phyloP scores from a whole-genome alignment of 2,888 invertebrate genomes.

The Acleris emargana region DNA sequence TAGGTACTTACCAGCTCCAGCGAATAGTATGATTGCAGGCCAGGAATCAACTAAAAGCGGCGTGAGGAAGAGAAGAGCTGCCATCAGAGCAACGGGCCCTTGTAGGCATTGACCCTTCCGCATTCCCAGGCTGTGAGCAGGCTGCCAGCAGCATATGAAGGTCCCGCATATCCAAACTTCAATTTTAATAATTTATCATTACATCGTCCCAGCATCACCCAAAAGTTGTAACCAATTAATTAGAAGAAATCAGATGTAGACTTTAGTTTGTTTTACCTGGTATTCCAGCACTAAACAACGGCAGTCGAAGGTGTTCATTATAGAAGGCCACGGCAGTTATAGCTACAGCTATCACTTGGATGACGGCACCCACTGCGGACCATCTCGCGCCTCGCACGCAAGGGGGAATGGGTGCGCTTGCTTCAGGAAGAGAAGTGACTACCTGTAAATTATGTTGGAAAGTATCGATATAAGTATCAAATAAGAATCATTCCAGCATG shows the following conservation, averaged over 20 bases:
- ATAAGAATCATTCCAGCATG: background rate
- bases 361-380: slow-evolving; percentile 65
- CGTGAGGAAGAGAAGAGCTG: slow-evolving; percentile 80
- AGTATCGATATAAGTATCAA: background rate
- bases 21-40: slow-evolving; percentile 85
- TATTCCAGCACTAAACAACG: slow-evolving; percentile 70
- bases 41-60: slow-evolving; percentile 84
- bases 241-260: no score
- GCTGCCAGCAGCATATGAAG: slow-evolving; percentile 82
- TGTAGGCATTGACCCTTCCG: slow-evolving; percentile 62
- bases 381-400: slow-evolving; percentile 68
- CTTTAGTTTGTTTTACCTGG: slow-evolving; percentile 55
- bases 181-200: slow-evolving; percentile 45
- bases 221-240: background rate
- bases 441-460: slow-evolving; percentile 52
- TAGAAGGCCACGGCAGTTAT: slow-evolving; percentile 69
- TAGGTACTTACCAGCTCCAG: slow-evolving; percentile 78
- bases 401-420: slow-evolving; percentile 66
- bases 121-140: slow-evolving; percentile 71
- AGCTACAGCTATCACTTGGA: slow-evolving; percentile 64
- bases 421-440: slow-evolving; percentile 75
- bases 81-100: slow-evolving; percentile 72
- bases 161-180: slow-evolving; percentile 79
- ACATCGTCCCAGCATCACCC: no score
- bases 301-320: slow-evolving; percentile 60